These are phyloP conservation scores for Melanophora roralis DNA, from an alignment of 2,888 invertebrate species.

Conservation along the genomic window DNA sequence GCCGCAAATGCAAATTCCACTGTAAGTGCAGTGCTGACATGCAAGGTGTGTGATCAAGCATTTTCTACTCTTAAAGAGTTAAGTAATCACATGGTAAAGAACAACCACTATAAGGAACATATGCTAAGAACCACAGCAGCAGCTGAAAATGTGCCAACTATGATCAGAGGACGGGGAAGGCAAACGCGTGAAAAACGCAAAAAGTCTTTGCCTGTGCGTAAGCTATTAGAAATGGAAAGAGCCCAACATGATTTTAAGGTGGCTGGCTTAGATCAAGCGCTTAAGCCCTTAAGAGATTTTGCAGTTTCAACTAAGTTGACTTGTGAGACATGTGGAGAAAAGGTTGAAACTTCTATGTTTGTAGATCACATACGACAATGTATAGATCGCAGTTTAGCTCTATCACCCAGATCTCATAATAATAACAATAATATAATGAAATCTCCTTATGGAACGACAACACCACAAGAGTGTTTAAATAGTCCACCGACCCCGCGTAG, in stretches of 20 bases:
- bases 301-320: slow-evolving; percentile 85
- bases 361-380: slow-evolving; percentile 96
- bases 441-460: slow-evolving; percentile 78
- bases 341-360: slow-evolving; percentile 93
- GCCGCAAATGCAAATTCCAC: slow-evolving; percentile 80
- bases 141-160: slow-evolving; percentile 53
- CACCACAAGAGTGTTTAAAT: slow-evolving; percentile 69
- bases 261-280: slow-evolving; percentile 80
- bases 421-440: slow-evolving; percentile 83
- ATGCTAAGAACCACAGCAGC: slow-evolving; percentile 82
- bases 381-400: slow-evolving; percentile 85
- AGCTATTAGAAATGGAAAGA: slow-evolving; percentile 91
- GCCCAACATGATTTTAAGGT: slow-evolving; percentile 93
- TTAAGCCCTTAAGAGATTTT: slow-evolving; percentile 78
- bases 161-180: slow-evolving; percentile 79
- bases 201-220: slow-evolving; percentile 93
- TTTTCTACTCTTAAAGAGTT: slow-evolving; percentile 96
- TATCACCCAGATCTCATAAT: slow-evolving; percentile 80
- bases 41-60: slow-evolving; percentile 97
- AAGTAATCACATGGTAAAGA: slow-evolving; percentile 98
- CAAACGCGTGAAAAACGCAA: slow-evolving; percentile 94
- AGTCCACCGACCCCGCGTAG: slow-evolving; percentile 80
- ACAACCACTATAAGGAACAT: slow-evolving; percentile 97
- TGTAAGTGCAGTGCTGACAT: slow-evolving; percentile 95
- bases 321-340: slow-evolving; percentile 97